A percentile compares a stretch with the other conserved stretches of the same genome.
These are phyloP conservation scores for Sebastes ruberrimus DNA, from an alignment of 2,797 vertebrate genomes.

Conservation along the genomic window DNA sequence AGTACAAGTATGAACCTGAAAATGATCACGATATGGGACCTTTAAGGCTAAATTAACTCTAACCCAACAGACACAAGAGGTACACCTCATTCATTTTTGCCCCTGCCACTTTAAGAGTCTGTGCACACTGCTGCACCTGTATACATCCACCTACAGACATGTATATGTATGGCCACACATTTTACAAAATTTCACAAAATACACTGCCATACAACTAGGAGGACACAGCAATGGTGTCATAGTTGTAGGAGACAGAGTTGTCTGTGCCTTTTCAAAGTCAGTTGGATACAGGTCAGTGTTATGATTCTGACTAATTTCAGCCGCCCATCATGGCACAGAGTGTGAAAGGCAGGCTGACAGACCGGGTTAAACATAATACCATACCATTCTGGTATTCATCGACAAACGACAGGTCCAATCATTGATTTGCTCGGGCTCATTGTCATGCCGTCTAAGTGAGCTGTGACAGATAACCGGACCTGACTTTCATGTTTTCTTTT, in stretches of 20 bases:
- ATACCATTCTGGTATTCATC: slow-evolving; percentile 35
- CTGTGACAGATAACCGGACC: slow-evolving; percentile 23
- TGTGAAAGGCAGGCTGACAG: slow-evolving; percentile 68
- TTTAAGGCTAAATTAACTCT: not conserved
- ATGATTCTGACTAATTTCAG: slow-evolving; percentile 61
- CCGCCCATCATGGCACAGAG: slow-evolving; percentile 44
- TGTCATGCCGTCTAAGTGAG: not conserved
- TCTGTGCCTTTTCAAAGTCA: not conserved
- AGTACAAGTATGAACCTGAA: too few relatives aligned
- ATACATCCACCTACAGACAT: not conserved
- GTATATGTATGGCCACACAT: not conserved
- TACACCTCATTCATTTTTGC: not conserved
- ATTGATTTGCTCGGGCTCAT: slow-evolving; percentile 38
- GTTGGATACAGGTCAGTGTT: slow-evolving; percentile 39
- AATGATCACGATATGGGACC: too few relatives aligned
- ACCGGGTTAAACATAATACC: slow-evolving; percentile 50
- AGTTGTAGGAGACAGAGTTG: slow-evolving; percentile 21
- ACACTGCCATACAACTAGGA: slow-evolving; percentile 5
- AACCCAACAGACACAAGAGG: not conserved
- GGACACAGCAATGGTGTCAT: slow-evolving; percentile 11
- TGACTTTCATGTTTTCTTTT: not conserved
- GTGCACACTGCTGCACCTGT: not conserved
- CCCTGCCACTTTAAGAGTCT: not conserved
- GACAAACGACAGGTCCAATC: slow-evolving; percentile 56
- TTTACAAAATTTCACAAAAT: not conserved